Evolutionary conservation across 2,797 vertebrate genomes (phyloP).

Genomic region (Malacoctenus gilli): DNA sequence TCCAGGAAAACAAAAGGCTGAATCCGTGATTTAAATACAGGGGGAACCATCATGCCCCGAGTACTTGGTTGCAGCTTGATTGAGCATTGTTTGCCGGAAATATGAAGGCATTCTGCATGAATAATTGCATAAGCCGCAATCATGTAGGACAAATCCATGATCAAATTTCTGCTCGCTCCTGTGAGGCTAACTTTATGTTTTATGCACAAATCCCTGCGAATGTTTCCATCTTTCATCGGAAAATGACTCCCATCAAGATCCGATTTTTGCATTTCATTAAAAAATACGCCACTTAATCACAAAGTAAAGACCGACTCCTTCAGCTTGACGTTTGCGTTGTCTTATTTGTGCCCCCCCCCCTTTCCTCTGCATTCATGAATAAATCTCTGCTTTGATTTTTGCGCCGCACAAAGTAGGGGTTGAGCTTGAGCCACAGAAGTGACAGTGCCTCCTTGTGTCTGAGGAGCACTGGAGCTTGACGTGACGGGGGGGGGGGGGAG

Average conservation of each 20-base stretch:
- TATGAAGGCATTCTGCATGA: conserved; percentile 33
- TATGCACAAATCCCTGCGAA: conserved; percentile 28
- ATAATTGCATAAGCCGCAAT: conserved; percentile 42
- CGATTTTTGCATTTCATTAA: conserved; percentile 15
- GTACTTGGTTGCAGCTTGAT: conserved; percentile 14
- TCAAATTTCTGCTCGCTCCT: conserved; percentile 25
- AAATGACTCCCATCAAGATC: conserved; percentile 34
- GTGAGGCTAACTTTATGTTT: conserved; percentile 28
- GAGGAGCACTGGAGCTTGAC: conserved; percentile 18
- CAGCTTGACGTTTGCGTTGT: background rate
- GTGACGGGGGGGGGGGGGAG: conserved; percentile 1
- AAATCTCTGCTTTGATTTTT: conserved; percentile 10
- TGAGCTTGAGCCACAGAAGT: conserved; percentile 19
- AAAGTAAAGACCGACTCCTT: conserved; percentile 11
- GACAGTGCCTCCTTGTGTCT: background rate
- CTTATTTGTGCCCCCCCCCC: background rate
- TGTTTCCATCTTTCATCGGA: conserved; percentile 25
- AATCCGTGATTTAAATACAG: background rate
- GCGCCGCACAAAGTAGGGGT: conserved; percentile 9
- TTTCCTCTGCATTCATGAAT: conserved; percentile 30
- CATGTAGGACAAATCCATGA: conserved; percentile 40
- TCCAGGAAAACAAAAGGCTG: background rate
- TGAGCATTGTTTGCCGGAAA: conserved; percentile 28
- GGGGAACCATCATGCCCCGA: conserved; percentile 9
- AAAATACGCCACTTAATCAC: conserved; percentile 36